Evolutionary conservation across 2,113 vertebrate species (phyloP), one percentile per base, ranked within the genome.

Genomic region (Daubentonia madagascariensis): DNA sequence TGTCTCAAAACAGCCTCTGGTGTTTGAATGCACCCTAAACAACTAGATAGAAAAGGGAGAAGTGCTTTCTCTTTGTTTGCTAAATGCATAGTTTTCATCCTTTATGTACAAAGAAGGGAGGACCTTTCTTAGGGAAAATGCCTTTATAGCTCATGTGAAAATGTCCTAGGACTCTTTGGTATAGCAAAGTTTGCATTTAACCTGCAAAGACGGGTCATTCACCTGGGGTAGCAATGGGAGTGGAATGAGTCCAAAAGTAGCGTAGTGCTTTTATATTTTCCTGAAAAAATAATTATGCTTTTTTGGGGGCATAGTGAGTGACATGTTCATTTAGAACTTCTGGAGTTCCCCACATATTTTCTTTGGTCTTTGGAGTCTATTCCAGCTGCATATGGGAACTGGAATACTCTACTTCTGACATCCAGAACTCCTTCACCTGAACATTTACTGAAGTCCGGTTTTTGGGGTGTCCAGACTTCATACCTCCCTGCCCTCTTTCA

Each of bases 41-140:
- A 98, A 97, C 97, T 93, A 98, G 98, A 98, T 98, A 98, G 98
- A 98, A 98, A 99, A 98, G 97, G 98, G 98, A 98, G 98, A 99
- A 99, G 99, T 99, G 99, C 99, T 99, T 99, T 99, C 99, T 99
- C 99, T 99, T 99, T 99, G 99, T 99, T 99, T 99, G 99, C 99
- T 99, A 99, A 99, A 99, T 99, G 99, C 99, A 99, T 99, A 99
- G 99, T 99, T 99, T 98, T 99, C 98, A 98, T 98, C 98, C 97
- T 98, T 94, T 98, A 98, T 98, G 98, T 98, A 99, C 98, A 98
- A 98, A 99, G 98, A 97, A 98, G 98, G 97, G 95, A 97, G 97
- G 95, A 1, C 40, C 89, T 96, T 93, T 59, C 0, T 25, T 87
- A 97, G 97, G 79, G 89, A 97, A 97, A 98, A 98, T 90, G 97